Conservation (phyloP, 23 tunicate genomes). For the Styela plicata region DNA sequence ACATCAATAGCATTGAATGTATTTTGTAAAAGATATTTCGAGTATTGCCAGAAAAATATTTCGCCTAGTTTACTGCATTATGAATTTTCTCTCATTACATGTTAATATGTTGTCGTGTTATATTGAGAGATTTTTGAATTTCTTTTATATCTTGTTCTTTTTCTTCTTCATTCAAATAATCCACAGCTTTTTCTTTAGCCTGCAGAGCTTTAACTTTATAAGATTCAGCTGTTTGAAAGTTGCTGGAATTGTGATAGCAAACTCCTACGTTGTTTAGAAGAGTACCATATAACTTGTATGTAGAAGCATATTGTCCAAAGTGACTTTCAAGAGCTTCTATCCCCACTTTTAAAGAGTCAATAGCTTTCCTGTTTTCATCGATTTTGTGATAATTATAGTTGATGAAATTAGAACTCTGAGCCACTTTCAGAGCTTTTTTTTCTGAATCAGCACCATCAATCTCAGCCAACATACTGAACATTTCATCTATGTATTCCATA, state of each 20-base stretch:
- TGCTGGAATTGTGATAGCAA: not conserved
- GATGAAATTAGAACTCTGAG: not conserved
- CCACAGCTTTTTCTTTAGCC: not conserved
- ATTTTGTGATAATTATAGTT: not conserved
- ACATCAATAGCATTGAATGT: not conserved
- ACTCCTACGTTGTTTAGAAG: not conserved
- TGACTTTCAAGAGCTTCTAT: not conserved
- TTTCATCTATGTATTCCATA: not conserved
- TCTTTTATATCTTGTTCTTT: not conserved
- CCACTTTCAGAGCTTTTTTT: not conserved
- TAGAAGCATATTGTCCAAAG: not conserved
- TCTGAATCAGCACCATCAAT: not conserved
- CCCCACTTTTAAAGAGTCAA: not conserved
- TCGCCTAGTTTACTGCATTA: no score
- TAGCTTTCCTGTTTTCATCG: not conserved
- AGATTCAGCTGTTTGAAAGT: not conserved
- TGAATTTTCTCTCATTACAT: not conserved
- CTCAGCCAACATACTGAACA: not conserved
- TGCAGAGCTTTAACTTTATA: not conserved
- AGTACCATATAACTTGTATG: not conserved
- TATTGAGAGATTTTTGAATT: not conserved
- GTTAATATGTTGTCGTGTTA: not conserved
- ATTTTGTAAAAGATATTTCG: not conserved
- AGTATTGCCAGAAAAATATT: not conserved
- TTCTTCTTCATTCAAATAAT: not conserved